A percentile compares a stretch with the other conserved stretches of the same genome.
These are phyloP conservation scores for Hybognathus amarus DNA, from an alignment of 2,797 vertebrate genomes.

Conservation along the genomic window DNA sequence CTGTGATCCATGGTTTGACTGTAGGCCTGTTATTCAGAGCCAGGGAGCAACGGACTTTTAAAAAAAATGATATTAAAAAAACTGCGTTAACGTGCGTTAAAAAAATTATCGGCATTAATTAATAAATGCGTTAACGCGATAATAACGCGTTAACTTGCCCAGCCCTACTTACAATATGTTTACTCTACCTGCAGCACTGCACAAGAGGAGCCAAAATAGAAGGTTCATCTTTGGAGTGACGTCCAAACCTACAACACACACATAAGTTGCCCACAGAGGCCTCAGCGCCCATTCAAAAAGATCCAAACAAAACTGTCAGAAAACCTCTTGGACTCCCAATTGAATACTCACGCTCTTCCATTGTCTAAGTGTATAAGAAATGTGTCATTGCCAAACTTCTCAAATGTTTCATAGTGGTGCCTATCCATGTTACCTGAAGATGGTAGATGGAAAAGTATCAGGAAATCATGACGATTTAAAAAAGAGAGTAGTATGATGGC, in stretches of 20 bases:
- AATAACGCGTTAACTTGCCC: too few species aligned
- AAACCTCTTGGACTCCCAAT: neutral
- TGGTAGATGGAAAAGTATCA: neutral
- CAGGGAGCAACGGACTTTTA: too few species aligned
- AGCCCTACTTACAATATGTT: neutral
- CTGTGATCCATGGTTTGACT: too few species aligned
- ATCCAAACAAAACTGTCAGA: neutral
- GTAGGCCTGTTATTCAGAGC: too few species aligned
- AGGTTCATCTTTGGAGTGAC: constrained; percentile 91
- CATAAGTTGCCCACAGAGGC: neutral
- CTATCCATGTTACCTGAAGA: constrained; percentile 94
- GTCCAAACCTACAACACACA: constrained; percentile 84
- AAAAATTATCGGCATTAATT: too few species aligned
- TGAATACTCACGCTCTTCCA: constrained; percentile 85
- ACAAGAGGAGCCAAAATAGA: constrained; percentile 89
- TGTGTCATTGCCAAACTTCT: constrained; percentile 93
- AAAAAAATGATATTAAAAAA: too few species aligned
- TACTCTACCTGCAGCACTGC: constrained; percentile 92
- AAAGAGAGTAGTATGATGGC: too few species aligned
- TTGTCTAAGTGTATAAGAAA: constrained; percentile 94
- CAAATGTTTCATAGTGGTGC: constrained; percentile 95
- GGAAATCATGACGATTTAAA: neutral
- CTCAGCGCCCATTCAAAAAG: neutral
- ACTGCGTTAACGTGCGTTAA: too few species aligned
- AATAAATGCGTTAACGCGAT: too few species aligned